A percentile compares a stretch with the other conserved stretches of the same genome.
Evolutionary conservation across 1,140 invertebrate genomes (phyloP).

Genomic region (Meloidogyne exigua): DNA sequence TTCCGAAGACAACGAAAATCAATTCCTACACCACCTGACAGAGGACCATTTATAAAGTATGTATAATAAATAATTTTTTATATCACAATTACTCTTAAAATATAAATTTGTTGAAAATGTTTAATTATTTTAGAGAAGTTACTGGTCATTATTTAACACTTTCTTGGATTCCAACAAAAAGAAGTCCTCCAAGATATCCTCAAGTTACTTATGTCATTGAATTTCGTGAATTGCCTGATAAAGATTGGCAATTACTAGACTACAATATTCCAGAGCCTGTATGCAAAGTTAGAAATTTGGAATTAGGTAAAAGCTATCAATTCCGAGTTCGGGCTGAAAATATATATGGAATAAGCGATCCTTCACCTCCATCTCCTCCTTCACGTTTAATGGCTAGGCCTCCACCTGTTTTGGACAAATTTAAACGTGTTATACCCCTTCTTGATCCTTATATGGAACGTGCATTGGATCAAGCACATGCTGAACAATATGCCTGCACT

Average conservation of each 20-base stretch:
- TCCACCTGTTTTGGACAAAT: slow-evolving; percentile 58
- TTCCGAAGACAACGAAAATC: slow-evolving; percentile 59
- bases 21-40: slow-evolving; percentile 59
- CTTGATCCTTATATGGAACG: slow-evolving; percentile 62
- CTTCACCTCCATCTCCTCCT: slow-evolving; percentile 69
- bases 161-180: slow-evolving; percentile 63
- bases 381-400: slow-evolving; percentile 62
- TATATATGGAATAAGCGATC: slow-evolving; percentile 92
- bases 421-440: slow-evolving; percentile 60
- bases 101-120: no score
- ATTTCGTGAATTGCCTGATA: slow-evolving; percentile 62
- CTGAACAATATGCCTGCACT: slow-evolving; percentile 56
- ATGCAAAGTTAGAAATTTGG: slow-evolving; percentile 63
- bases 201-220: slow-evolving; percentile 64
- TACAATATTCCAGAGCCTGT: slow-evolving; percentile 64
- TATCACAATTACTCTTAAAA: no score
- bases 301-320: slow-evolving; percentile 63
- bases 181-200: slow-evolving; percentile 59
- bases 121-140: slow-evolving; percentile 41
- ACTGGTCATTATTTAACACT: slow-evolving; percentile 63
- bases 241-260: slow-evolving; percentile 62
- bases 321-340: slow-evolving; percentile 91
- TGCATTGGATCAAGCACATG: slow-evolving; percentile 54
- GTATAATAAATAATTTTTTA: not conserved
- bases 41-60: slow-evolving; percentile 61